A percentile compares a stretch with the other conserved stretches of the same genome.
Conservation (phyloP, 2,888 invertebrate species). For the Spicauda simplicius region DNA sequence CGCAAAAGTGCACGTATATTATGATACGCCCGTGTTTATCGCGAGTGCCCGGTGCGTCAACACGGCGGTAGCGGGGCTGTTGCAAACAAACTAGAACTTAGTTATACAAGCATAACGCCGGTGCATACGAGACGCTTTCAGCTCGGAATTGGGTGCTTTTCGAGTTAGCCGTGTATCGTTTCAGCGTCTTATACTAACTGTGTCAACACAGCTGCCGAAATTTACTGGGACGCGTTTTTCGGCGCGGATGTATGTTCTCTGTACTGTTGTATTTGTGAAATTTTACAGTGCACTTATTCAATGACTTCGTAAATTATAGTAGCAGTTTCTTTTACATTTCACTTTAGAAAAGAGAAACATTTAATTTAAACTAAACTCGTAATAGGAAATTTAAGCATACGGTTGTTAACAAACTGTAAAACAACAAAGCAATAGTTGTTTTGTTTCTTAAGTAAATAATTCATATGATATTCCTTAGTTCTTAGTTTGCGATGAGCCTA, state of each 20-base stretch:
- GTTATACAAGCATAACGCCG: conserved; percentile 29
- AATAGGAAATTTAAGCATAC: too few species aligned
- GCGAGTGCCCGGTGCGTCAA: conserved; percentile 33
- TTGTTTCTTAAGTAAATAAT: not conserved
- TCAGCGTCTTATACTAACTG: not conserved
- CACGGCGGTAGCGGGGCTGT: conserved; percentile 21
- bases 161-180: conserved; percentile 9
- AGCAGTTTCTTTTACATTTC: too few species aligned
- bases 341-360: too few species aligned
- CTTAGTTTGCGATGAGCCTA: not conserved
- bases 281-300: too few species aligned
- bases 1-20: conserved; percentile 31
- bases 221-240: too few species aligned
- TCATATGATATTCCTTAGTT: not conserved
- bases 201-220: not conserved
- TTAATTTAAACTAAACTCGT: too few species aligned
- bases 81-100: conserved; percentile 35
- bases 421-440: too few species aligned
- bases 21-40: conserved; percentile 31
- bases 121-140: conserved; percentile 23
- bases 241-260: too few species aligned
- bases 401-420: too few species aligned
- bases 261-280: too few species aligned
- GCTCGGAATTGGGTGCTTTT: conserved; percentile 11
- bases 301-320: too few species aligned